Evolutionary conservation across 2,888 invertebrate genomes (phyloP).

Genomic region (Cyclophora punctaria): DNA sequence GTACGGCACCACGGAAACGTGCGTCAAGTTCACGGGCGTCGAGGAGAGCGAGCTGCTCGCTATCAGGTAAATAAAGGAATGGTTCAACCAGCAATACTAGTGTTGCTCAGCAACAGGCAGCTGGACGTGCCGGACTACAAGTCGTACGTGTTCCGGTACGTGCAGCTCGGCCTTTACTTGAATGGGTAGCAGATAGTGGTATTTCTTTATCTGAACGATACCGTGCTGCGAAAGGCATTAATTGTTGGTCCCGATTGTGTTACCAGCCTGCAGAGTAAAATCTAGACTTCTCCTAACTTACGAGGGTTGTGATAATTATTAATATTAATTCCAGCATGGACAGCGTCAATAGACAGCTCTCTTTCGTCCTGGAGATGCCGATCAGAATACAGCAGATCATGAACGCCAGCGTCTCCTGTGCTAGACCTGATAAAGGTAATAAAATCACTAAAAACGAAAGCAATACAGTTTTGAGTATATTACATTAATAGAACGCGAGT

Average conservation of each 20-base stretch:
- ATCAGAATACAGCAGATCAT: constrained; percentile 34
- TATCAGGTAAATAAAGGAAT: constrained; percentile 25
- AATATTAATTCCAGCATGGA: constrained; percentile 24
- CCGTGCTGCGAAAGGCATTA: background rate
- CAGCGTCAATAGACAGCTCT: constrained; percentile 18
- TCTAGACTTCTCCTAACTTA: background rate
- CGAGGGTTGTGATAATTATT: background rate
- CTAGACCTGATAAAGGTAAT: constrained; percentile 21
- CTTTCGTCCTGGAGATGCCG: constrained; percentile 31
- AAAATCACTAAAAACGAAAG: too few species aligned
- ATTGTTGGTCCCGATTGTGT: background rate
- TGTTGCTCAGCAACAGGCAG: too few species aligned
- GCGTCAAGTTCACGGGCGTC: constrained; percentile 35
- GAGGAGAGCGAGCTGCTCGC: constrained; percentile 36
- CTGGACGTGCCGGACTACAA: too few species aligned
- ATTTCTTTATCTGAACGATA: background rate
- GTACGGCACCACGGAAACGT: constrained; percentile 34
- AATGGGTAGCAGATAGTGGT: background rate
- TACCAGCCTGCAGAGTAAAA: background rate
- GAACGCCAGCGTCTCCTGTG: constrained; percentile 19
- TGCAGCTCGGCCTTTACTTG: background rate
- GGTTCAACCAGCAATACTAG: too few species aligned
- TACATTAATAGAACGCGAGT: too few species aligned
- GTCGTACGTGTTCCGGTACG: background rate
- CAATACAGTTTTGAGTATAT: too few species aligned